Evolutionary conservation across 2,113 vertebrate genomes (phyloP), one percentile per base, ranked within the genome.

Genomic region (Gavialis gangeticus): DNA sequence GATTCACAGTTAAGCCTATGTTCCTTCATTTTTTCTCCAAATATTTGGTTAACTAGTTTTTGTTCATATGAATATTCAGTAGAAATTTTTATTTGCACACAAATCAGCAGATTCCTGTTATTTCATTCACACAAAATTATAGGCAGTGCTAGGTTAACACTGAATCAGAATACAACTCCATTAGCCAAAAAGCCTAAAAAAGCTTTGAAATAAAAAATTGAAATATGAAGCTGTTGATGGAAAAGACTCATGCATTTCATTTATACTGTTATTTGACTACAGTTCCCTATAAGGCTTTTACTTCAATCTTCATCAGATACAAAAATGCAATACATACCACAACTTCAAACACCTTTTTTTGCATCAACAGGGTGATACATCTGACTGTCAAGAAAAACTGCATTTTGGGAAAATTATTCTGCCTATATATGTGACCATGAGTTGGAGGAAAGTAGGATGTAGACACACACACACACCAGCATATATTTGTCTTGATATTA

Each of bases 391-490:
- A 92, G 90, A 66, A n/a, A 82, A 30, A 16, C 17, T 67, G 19
- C 30, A 79, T 88, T 92, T 63, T 37, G n/a, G 80, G 56, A 64
- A 69, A 80, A n/a, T 34, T 62, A 75, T 75, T 30, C 85, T 63
- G 28, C 4, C 1, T 75, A 91, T 95, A 56, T 76, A 96, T 85
- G 79, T 94, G 84, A 79, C 78, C 25, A 60, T 80, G 87, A 95
- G 79, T 67, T 91, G 94, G 88, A 62, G 57, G 71, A 82, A 85
- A 67, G 28, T 17, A 59, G 59, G 60, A 56, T 13, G 28, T 63
- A 79, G 54, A 55, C 2, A 3, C 71, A 58, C 69, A 84, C n/a
- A 24, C 25, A 69, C 24, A 75, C 15, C 79, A 54, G 94, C 88
- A 67, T 81, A 85, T 0, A 14, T 34, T 89, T 92, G 86, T 86